Evolutionary conservation across 2,797 vertebrate species (phyloP), one percentile per base, ranked within the genome.

Genomic region (Gymnopithys bicolor): DNA sequence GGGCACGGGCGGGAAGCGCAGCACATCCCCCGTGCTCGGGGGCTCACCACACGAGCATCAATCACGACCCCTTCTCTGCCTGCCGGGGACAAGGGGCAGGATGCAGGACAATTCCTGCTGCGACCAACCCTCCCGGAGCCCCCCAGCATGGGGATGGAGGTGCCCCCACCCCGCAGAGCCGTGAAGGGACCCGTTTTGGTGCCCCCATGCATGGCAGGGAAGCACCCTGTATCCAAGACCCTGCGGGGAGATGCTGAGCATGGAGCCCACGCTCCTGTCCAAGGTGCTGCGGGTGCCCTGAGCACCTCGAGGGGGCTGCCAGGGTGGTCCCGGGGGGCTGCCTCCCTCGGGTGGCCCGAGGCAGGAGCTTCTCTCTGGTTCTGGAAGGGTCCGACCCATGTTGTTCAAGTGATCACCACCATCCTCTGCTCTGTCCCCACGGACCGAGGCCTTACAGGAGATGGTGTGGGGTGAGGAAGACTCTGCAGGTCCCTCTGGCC

Each of bases 21-120:
- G 37, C 41, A 1, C 17, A 0, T 0, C 4, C 27, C n/a, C 43
- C 8, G 25, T 0, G 2, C 1, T 19, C 1, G 4, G 27, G 30
- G 35, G 35, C 52, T 14, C 68, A 16, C 59, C 35, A 0, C 48
- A 2, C 0, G 0, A 27, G 39, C 0, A 0, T 5, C 62, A 2
- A 27, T 9, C 39, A 41, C 32, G 8, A 6, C 2, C 33, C 23
- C 30, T 28, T 3, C 37, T 17, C 43, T 11, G n/a, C 23, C 51
- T 11, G 7, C 39, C 13, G 33, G 46, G 45, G 17, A 53, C 7
- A 1, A 14, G 10, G 23, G 33, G 37, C 1, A 5, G 52, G 21
- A 30, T 7, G 8, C 22, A 3, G 48, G 49, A 13, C 15, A 16
- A 18, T 2, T 19, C 43, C 37, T 3, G 11, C 32, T 2, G 19